phyloP scores from a whole-genome alignment of 2,888 invertebrate genomes.

The Ochlodes sylvanus region DNA sequence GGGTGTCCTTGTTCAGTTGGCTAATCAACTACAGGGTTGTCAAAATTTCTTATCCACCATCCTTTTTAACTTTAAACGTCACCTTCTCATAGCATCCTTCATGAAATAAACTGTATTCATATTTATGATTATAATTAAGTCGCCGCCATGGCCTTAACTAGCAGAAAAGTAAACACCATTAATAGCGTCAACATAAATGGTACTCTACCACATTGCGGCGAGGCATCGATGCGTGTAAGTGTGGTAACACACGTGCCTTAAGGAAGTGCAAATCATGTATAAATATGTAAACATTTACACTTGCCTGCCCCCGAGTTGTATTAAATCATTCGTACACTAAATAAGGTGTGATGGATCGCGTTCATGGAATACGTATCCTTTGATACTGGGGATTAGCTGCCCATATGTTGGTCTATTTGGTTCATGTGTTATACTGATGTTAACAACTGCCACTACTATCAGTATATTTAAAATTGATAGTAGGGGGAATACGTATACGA shows the following conservation, averaged over 20 bases:
- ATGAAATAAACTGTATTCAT: conserved; percentile 2
- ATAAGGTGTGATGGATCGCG: conserved; percentile 50
- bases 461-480: too few relatives aligned
- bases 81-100: not conserved
- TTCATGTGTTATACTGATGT: conserved; percentile 17
- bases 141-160: not conserved
- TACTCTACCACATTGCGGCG: conserved; percentile 15
- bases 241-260: conserved; percentile 18
- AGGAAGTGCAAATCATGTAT: conserved; percentile 34
- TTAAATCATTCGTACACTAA: conserved; percentile 44
- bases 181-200: conserved; percentile 19
- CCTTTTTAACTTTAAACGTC: conserved; percentile 1
- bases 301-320: conserved; percentile 23
- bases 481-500: too few relatives aligned
- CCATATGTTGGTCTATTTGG: conserved; percentile 39
- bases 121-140: conserved; percentile 2
- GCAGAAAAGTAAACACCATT: conserved; percentile 26
- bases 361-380: conserved; percentile 44
- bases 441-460: not conserved
- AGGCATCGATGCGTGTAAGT: conserved; percentile 29
- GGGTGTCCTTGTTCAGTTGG: too few relatives aligned
- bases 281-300: conserved; percentile 31
- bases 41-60: too few relatives aligned
- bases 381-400: conserved; percentile 44
- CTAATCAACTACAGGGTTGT: too few relatives aligned